These are phyloP conservation scores for Hormiphora californensis DNA, from an alignment of 37 sponge, comb jelly and placozoan species.

Conservation along the genomic window DNA sequence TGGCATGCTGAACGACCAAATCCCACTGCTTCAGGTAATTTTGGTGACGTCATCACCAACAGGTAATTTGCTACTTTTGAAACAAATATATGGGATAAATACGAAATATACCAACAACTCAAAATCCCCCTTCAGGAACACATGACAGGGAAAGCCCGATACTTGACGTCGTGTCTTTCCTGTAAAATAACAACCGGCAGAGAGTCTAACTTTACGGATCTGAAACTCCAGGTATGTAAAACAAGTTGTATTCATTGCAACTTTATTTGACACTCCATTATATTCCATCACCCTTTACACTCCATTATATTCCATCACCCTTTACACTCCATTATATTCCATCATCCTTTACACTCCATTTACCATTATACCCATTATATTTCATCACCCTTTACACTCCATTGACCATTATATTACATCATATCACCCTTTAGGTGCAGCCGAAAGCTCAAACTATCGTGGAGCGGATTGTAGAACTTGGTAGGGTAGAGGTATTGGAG, in stretches of 20 bases:
- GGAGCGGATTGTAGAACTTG: background rate
- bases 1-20: background rate
- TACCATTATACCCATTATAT: no score
- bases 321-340: no score
- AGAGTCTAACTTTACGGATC: background rate
- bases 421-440: no score
- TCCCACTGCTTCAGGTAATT: background rate
- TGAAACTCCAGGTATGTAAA: slow-evolving; percentile 19
- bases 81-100: background rate
- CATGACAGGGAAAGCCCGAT: background rate
- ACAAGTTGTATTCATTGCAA: no score
- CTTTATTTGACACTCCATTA: no score
- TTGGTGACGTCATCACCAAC: background rate
- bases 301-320: no score
- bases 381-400: no score
- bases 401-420: no score
- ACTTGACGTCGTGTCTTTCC: background rate
- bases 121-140: background rate
- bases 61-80: background rate
- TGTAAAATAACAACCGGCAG: background rate
- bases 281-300: no score
- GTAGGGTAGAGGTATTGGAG: background rate
- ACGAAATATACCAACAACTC: no score
- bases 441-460: no score
- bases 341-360: no score